Percentiles rank a stretch among this genome's conserved stretches.
phyloP scores from a whole-genome alignment of 2,888 invertebrate genomes.

The Xiphydria camelus region DNA sequence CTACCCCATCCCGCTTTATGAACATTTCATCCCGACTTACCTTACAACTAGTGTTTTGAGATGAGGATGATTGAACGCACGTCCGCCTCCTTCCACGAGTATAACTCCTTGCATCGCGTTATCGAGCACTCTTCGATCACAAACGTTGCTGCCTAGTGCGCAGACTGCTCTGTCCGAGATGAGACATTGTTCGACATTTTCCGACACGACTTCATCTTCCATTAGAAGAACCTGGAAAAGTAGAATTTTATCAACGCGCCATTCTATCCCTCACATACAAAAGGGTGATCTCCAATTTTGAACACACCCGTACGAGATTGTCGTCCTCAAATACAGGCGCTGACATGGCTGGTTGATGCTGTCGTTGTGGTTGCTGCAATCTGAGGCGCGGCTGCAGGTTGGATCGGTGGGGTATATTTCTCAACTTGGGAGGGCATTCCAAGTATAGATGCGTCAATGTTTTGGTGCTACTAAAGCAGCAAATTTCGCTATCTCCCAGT shows the following conservation, averaged over 20 bases:
- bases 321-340: slow-evolving; percentile 36
- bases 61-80: slow-evolving; percentile 47
- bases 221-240: slow-evolving; percentile 25
- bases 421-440: slow-evolving; percentile 54
- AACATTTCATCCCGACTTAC: slow-evolving; percentile 24
- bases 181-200: slow-evolving; percentile 29
- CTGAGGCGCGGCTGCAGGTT: slow-evolving; percentile 6
- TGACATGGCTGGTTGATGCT: slow-evolving; percentile 30
- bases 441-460: slow-evolving; percentile 61
- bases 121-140: slow-evolving; percentile 39
- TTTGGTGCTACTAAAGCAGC: slow-evolving; percentile 62
- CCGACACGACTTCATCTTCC: slow-evolving; percentile 24
- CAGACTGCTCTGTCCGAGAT: slow-evolving; percentile 51
- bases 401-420: slow-evolving; percentile 21
- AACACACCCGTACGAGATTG: slow-evolving; percentile 36
- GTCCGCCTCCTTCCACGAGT: slow-evolving; percentile 39
- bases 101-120: slow-evolving; percentile 36
- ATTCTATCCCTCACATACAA: too few species aligned
- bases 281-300: too few species aligned
- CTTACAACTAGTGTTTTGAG: slow-evolving; percentile 52
- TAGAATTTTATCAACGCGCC: background rate
- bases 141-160: slow-evolving; percentile 41
- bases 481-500: slow-evolving; percentile 65
- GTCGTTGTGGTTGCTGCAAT: slow-evolving; percentile 29
- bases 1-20: too few species aligned